Base-by-base conservation (phyloP, 2,888 invertebrate species). In the Ichneumoninae sp. region DNA sequence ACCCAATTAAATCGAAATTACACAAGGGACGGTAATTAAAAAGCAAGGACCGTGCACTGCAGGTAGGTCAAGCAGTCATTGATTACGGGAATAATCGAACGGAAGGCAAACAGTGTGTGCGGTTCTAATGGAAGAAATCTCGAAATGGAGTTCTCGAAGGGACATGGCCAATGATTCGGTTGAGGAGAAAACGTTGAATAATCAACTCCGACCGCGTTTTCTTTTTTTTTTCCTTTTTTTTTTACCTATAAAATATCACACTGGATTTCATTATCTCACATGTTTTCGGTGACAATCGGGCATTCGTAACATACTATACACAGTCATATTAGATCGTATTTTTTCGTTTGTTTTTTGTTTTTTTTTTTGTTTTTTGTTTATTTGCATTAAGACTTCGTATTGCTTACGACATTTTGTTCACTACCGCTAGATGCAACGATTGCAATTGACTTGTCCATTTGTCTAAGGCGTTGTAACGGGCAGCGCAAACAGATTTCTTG, bases 401-500 rank as follows among this genome's bases (percentile, higher is more conserved):
- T 83, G 63, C 82, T 94, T 94, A 98, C 89, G 97, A 97, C 97
- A 99, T 98, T 96, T 98, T 98, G 95, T 98, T 98, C 91, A 98
- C 96, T 91, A 99, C 97, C 79, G 98, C 98, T 91, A 96, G 95
- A 94, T 99, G 98, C 90, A 99, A 95, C 68, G 97, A 96, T 88
- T 96, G 95, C 87, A 99, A 95, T 95, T 99, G 98, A 93, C 96
- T 96, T 84, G 98, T 98, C 99, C 99, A 99, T 95, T 98, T 98
- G 94, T 99, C 99, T 91, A 99, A 95, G 68, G 99, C 99, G 91
- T 96, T 96, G 94, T 99, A 99, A 83, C 98, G 96, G 71, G 98
- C 97, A 71, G 97, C 97, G 91, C 97, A 97, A 87, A 97, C 96
- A 74, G 97, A 96, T 88, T 97, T 96, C 91, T 96, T 95, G 92